phyloP scores from a whole-genome alignment of 2,113 vertebrate species.

The Hemichromis elongatus region DNA sequence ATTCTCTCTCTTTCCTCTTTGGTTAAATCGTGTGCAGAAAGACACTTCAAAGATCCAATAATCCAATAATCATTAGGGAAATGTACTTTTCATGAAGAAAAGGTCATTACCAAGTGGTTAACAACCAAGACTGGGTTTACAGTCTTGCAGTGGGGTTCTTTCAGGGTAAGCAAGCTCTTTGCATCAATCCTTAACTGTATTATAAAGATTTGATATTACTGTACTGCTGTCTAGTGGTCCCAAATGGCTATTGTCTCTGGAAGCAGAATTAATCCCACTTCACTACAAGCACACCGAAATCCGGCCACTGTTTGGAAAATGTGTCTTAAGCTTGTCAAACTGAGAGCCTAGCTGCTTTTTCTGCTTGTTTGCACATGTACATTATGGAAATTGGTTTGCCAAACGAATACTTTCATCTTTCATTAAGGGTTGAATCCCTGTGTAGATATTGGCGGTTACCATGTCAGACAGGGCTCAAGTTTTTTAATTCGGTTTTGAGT shows the following conservation, averaged over 20 bases:
- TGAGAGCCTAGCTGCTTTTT: neutral
- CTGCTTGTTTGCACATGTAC: neutral
- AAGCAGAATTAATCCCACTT: neutral
- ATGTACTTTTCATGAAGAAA: conserved; percentile 10
- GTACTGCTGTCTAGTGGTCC: neutral
- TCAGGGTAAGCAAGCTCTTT: neutral
- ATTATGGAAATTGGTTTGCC: neutral
- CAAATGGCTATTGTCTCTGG: neutral
- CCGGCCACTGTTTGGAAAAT: neutral
- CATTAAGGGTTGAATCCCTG: neutral
- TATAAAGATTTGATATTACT: neutral
- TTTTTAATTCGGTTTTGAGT: neutral
- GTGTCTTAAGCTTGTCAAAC: neutral
- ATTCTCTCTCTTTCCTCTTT: neutral
- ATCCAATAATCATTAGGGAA: neutral
- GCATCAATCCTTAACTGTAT: neutral
- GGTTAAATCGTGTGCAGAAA: neutral
- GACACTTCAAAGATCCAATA: neutral
- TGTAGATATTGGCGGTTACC: neutral
- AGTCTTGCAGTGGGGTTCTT: neutral
- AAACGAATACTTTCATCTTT: neutral
- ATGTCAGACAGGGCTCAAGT: neutral
- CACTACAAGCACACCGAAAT: neutral
- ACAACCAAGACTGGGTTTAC: conserved; percentile 12
- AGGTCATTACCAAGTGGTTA: conserved; percentile 27